Conservation (phyloP, 2,888 invertebrate species). For the Masnerella sp. region DNA sequence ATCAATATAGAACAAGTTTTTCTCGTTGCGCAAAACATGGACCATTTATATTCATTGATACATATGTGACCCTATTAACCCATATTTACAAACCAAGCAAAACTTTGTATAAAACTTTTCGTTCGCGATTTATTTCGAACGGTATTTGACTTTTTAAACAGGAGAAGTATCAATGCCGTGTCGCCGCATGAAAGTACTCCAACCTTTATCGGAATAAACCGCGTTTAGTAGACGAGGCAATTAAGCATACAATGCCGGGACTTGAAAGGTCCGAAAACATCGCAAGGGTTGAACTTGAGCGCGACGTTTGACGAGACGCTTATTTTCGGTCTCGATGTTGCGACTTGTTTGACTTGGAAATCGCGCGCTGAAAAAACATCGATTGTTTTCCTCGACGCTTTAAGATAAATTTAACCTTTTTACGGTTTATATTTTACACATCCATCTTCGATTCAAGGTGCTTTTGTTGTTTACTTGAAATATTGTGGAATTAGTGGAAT, state of each 20-base stretch:
- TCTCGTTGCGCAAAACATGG: slow-evolving; percentile 35
- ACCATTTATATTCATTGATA: slow-evolving; percentile 63
- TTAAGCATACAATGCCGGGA: slow-evolving; percentile 30
- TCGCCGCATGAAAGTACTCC: slow-evolving; percentile 13
- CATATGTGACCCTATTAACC: slow-evolving; percentile 70
- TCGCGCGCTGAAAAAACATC: slow-evolving; percentile 5
- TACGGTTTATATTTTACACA: too few relatives aligned
- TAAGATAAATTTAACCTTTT: too few relatives aligned
- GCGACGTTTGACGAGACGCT: slow-evolving; percentile 7
- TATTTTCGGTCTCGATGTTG: slow-evolving; percentile 21
- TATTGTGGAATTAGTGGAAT: too few relatives aligned
- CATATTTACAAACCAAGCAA: slow-evolving; percentile 45
- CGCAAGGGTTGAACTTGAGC: slow-evolving; percentile 20
- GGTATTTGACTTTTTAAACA: slow-evolving; percentile 67
- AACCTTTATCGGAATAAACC: slow-evolving; percentile 37
- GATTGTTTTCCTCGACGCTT: not conserved
- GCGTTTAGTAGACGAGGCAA: slow-evolving; percentile 31
- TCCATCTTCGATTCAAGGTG: too few relatives aligned
- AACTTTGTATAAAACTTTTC: slow-evolving; percentile 37
- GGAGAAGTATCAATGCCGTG: slow-evolving; percentile 61
- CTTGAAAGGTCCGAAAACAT: slow-evolving; percentile 32
- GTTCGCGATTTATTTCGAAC: slow-evolving; percentile 52
- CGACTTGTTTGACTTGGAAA: slow-evolving; percentile 20
- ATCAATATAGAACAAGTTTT: slow-evolving; percentile 39
- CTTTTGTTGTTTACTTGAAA: too few relatives aligned